Percentiles rank a stretch among this genome's conserved stretches.
phyloP scores from a whole-genome alignment of 2,797 vertebrate genomes.

The Chloroceryle amazona region DNA sequence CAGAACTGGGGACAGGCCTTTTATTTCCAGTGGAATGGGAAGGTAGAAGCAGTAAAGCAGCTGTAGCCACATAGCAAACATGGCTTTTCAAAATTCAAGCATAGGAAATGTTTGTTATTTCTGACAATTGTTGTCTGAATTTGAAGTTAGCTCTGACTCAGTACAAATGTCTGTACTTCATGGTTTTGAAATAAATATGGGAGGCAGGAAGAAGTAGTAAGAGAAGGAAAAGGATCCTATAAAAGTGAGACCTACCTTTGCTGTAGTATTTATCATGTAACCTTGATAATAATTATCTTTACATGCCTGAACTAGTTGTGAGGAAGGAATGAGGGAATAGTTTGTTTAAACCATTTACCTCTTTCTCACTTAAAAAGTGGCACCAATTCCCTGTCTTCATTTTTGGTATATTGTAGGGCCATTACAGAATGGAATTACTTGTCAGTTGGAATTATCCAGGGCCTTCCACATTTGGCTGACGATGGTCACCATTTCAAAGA shows the following conservation, averaged over 20 bases:
- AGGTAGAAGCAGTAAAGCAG: background rate
- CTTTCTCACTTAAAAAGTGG: background rate
- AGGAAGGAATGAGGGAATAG: background rate
- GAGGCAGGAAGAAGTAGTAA: background rate
- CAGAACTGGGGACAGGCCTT: background rate
- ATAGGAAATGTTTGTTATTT: background rate
- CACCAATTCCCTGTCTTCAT: background rate
- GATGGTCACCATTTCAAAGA: background rate
- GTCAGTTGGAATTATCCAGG: background rate
- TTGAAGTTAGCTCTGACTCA: background rate
- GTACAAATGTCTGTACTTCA: background rate
- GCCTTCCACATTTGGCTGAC: background rate
- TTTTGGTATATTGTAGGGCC: background rate
- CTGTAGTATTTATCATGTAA: background rate
- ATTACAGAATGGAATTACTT: background rate
- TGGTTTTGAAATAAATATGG: background rate
- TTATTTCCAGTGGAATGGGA: background rate
- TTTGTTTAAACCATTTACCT: background rate
- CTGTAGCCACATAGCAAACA: background rate
- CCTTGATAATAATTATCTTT: background rate
- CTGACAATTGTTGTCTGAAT: background rate
- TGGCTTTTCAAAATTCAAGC: background rate
- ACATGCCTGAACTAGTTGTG: background rate
- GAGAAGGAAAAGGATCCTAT: background rate
- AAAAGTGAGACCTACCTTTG: background rate